Conservation (phyloP, 1,140 invertebrate species). For the Lordiphosa clarofinis region DNA sequence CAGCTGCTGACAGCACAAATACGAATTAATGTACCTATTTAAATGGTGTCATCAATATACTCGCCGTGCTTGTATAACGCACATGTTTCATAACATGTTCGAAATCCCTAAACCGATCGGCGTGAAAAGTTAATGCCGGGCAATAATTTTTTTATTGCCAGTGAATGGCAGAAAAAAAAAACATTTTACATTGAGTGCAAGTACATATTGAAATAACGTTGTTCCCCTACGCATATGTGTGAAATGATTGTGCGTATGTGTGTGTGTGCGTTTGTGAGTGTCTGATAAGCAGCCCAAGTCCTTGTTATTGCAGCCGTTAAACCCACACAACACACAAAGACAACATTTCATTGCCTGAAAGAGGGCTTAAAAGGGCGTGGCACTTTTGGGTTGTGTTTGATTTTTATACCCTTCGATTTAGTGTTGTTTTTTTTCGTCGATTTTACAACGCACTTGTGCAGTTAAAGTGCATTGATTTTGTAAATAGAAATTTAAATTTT, state of each 20-base stretch:
- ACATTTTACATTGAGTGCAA: conserved; percentile 62
- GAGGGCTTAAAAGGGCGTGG: conserved; percentile 25
- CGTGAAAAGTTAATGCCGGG: conserved; percentile 52
- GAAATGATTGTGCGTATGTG: not conserved
- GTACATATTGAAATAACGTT: conserved; percentile 64
- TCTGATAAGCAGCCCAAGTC: conserved; percentile 61
- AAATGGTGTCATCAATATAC: conserved; percentile 3
- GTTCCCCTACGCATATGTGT: conserved; percentile 16
- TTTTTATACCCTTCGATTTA: conserved; percentile 59
- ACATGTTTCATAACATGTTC: conserved; percentile 64
- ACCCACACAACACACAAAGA: conserved; percentile 31
- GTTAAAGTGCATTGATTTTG: no score
- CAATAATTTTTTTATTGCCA: conserved; percentile 72
- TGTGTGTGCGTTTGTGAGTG: conserved; percentile 19
- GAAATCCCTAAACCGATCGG: conserved; percentile 47
- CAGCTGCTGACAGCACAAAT: conserved; percentile 54
- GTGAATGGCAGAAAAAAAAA: conserved; percentile 33
- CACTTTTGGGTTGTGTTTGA: conserved; percentile 36
- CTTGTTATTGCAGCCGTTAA: conserved; percentile 64
- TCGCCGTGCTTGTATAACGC: conserved; percentile 10
- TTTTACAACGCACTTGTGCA: no score
- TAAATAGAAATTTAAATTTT: no score
- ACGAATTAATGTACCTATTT: conserved; percentile 31
- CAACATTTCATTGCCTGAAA: conserved; percentile 18
- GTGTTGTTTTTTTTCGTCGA: no score